A percentile compares a stretch with the other conserved stretches of the same genome.
Evolutionary conservation across 2,113 vertebrate species (phyloP).

Genomic region (Anas platyrhynchos): DNA sequence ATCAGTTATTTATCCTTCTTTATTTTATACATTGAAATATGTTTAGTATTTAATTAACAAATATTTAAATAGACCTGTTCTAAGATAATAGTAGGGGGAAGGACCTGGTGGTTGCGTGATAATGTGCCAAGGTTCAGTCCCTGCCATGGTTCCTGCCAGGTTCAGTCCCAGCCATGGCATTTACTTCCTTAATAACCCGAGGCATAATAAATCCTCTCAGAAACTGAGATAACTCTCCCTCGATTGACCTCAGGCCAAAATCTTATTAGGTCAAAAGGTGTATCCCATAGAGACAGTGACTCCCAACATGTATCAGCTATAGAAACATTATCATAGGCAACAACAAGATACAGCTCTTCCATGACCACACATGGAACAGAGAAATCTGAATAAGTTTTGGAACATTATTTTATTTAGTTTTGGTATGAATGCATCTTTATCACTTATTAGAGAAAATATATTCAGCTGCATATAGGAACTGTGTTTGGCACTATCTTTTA

Average conservation of each 20-base stretch:
- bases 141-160: neutral
- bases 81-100: rapidly evolving
- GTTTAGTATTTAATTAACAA: neutral
- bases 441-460: neutral
- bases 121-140: neutral
- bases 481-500: neutral
- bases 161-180: neutral
- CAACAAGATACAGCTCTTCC: neutral
- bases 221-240: neutral
- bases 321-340: neutral
- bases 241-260: neutral
- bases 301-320: neutral
- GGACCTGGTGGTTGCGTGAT: neutral
- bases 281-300: neutral
- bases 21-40: neutral
- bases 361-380: neutral
- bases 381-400: neutral
- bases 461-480: neutral
- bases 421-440: neutral
- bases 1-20: neutral
- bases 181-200: neutral
- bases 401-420: neutral
- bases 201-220: neutral
- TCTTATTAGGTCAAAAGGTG: neutral
- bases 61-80: neutral